phyloP scores from a whole-genome alignment of 2,888 invertebrate species.

The Phasia obesa region DNA sequence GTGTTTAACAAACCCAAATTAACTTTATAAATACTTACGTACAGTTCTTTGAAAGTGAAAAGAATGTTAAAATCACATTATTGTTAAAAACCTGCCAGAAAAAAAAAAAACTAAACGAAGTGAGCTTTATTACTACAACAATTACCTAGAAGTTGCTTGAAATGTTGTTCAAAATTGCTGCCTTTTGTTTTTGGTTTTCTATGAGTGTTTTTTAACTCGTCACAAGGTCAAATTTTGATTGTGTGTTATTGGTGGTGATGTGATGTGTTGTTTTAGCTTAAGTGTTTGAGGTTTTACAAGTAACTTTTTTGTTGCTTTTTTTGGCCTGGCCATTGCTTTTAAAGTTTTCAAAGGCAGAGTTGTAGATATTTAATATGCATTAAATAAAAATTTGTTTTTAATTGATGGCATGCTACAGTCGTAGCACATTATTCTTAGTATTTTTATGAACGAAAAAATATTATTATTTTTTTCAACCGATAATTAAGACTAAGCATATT shows the following conservation, averaged over 20 bases:
- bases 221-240: slow-evolving; percentile 62
- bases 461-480: no score
- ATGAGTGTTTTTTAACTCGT: slow-evolving; percentile 25
- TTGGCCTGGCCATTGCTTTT: neutral
- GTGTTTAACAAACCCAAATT: no score
- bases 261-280: slow-evolving; percentile 19
- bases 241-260: slow-evolving; percentile 29
- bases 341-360: neutral
- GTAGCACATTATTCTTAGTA: neutral
- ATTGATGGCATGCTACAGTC: slow-evolving; percentile 30
- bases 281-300: slow-evolving; percentile 20
- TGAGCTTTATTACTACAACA: slow-evolving; percentile 39
- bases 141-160: slow-evolving; percentile 28
- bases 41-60: slow-evolving; percentile 16
- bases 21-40: neutral
- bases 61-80: slow-evolving; percentile 16
- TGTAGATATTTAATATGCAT: slow-evolving; percentile 42
- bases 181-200: slow-evolving; percentile 5
- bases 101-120: slow-evolving; percentile 19
- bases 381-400: slow-evolving; percentile 51
- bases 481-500: no score
- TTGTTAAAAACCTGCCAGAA: slow-evolving; percentile 43
- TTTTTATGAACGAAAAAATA: no score
- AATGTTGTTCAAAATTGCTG: neutral
- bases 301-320: neutral